Evolutionary conservation across 1,140 invertebrate species (phyloP).

Genomic region (Drosophila miranda): DNA sequence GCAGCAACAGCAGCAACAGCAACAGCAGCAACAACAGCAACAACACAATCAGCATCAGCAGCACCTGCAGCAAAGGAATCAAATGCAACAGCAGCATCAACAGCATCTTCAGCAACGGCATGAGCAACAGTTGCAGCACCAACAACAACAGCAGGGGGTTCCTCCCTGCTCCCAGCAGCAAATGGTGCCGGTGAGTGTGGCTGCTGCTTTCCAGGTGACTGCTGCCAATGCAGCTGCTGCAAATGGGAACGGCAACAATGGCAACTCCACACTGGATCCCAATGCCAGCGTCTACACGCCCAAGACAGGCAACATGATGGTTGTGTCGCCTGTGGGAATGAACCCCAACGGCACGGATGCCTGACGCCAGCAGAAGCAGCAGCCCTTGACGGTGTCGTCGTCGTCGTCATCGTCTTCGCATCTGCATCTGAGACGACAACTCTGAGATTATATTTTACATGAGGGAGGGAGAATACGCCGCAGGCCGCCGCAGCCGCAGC

Average conservation of each 20-base stretch:
- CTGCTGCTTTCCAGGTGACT: slow-evolving; percentile 61
- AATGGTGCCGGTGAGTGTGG: slow-evolving; percentile 71
- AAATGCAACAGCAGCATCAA: slow-evolving; percentile 51
- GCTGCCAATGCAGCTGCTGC: slow-evolving; percentile 57
- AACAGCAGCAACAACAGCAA: slow-evolving; percentile 42
- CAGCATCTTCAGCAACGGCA: slow-evolving; percentile 55
- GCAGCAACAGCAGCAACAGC: slow-evolving; percentile 49
- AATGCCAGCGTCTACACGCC: slow-evolving; percentile 96
- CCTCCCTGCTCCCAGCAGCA: slow-evolving; percentile 65
- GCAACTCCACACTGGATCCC: slow-evolving; percentile 91
- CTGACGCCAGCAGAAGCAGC: slow-evolving; percentile 76
- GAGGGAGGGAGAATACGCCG: slow-evolving; percentile 37
- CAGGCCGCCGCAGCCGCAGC: slow-evolving; percentile 24
- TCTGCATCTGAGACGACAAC: slow-evolving; percentile 75
- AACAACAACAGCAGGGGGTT: slow-evolving; percentile 45
- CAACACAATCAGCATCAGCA: slow-evolving; percentile 55
- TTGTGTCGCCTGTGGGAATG: slow-evolving; percentile 66
- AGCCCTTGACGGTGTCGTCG: slow-evolving; percentile 41
- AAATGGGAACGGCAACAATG: slow-evolving; percentile 37
- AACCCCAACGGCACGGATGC: slow-evolving; percentile 73
- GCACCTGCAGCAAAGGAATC: slow-evolving; percentile 53
- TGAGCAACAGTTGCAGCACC: slow-evolving; percentile 51
- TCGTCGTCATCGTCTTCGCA: slow-evolving; percentile 64
- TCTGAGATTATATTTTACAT: slow-evolving; percentile 82
- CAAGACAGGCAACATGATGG: slow-evolving; percentile 83